Conservation (phyloP, 2,797 vertebrate genomes). For the Vipera latastei region DNA sequence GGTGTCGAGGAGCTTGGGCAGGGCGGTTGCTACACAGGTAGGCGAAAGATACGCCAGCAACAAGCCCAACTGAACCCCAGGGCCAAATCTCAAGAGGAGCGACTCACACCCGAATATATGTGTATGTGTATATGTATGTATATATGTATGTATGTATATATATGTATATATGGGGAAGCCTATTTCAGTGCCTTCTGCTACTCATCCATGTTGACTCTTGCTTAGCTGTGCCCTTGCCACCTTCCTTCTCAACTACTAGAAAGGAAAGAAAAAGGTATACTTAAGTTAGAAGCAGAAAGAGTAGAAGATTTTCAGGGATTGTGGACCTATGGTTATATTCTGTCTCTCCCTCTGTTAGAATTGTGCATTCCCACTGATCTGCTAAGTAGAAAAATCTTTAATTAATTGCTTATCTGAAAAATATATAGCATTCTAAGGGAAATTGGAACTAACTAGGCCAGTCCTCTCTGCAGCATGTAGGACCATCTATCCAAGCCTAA, state of each 20-base stretch:
- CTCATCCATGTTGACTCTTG: not conserved
- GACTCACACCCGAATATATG: no score
- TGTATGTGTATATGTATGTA: no score
- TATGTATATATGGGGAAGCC: no score
- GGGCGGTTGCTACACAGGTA: no score
- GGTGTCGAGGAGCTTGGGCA: no score
- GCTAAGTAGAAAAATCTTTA: not conserved
- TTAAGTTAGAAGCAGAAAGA: not conserved
- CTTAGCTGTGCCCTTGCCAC: not conserved
- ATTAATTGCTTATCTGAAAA: not conserved
- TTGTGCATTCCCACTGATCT: not conserved
- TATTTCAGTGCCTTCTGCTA: not conserved
- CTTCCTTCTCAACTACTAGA: not conserved
- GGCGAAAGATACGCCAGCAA: no score
- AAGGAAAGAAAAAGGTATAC: not conserved
- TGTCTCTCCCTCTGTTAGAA: not conserved
- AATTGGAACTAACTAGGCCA: not conserved
- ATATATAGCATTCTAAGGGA: not conserved
- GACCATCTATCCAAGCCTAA: not conserved
- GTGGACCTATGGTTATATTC: not conserved
- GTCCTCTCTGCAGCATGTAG: not conserved
- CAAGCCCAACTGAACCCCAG: no score
- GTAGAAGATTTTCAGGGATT: not conserved
- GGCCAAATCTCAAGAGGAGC: no score
- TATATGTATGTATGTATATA: no score